A percentile compares a stretch with the other conserved stretches of the same genome.
Conservation (phyloP, 2,888 invertebrate genomes). For the Machimus atricapillus region DNA sequence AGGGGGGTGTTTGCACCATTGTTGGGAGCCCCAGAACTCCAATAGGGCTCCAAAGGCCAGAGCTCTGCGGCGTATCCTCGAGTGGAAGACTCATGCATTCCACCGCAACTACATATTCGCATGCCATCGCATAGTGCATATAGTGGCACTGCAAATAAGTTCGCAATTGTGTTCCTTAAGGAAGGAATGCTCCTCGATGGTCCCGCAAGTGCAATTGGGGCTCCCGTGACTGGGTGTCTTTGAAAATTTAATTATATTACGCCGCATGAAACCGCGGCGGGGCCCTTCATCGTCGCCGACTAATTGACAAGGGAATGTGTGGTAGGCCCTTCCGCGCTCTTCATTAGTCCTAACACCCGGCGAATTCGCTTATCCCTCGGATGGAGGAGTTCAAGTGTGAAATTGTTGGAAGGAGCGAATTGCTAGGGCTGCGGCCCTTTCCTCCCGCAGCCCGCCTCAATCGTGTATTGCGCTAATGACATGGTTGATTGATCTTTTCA, state of each 20-base stretch:
- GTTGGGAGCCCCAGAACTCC: neutral
- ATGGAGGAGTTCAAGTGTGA: constrained; percentile 20
- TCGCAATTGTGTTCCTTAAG: neutral
- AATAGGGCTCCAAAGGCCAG: neutral
- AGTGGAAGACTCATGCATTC: neutral
- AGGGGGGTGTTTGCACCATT: neutral
- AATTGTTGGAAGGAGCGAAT: neutral
- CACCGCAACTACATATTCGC: neutral
- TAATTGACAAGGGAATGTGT: constrained; percentile 15
- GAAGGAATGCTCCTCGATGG: neutral
- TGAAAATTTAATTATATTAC: constrained; percentile 31
- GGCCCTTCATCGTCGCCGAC: neutral
- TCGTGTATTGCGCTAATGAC: neutral
- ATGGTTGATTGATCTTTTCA: neutral
- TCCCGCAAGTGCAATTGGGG: neutral
- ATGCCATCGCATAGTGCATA: neutral
- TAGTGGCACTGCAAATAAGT: constrained; percentile 19
- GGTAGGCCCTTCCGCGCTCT: neutral
- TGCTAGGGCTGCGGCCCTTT: neutral
- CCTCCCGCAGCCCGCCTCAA: neutral
- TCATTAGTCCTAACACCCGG: constrained; percentile 4
- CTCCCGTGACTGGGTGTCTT: neutral
- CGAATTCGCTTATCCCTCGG: neutral
- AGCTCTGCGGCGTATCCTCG: neutral
- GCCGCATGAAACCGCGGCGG: neutral